A percentile compares a stretch with the other conserved stretches of the same genome.
These are phyloP conservation scores for Falco berigora DNA, from an alignment of 2,797 vertebrate species.

Conservation along the genomic window DNA sequence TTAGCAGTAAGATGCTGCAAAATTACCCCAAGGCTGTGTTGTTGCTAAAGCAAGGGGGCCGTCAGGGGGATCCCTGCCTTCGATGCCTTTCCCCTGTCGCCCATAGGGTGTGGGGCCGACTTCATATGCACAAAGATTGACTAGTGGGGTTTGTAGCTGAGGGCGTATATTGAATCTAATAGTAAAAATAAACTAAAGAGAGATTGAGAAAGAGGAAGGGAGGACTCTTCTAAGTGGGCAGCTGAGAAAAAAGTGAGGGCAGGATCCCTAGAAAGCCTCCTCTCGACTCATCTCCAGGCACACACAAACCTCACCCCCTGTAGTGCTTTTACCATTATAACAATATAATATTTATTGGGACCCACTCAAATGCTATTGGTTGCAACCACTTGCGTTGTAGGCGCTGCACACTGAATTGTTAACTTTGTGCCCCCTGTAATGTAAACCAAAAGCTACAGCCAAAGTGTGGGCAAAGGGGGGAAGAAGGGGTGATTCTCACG, in stretches of 20 bases:
- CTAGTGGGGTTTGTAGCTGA: background rate
- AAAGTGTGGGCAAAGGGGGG: background rate
- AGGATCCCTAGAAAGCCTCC: background rate
- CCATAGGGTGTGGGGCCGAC: accelerated
- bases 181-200: background rate
- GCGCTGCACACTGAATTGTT: background rate
- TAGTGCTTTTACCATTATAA: background rate
- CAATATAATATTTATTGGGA: background rate
- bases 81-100: background rate
- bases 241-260: background rate
- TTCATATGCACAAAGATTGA: background rate
- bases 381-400: background rate
- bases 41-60: background rate
- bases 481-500: background rate
- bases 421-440: background rate
- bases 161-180: background rate
- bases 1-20: background rate
- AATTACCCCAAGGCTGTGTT: background rate
- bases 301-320: no score
- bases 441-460: background rate
- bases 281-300: background rate
- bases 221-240: background rate
- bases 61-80: accelerated
- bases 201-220: background rate
- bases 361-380: background rate